Conservation (phyloP, 2,113 vertebrate species). For the Aspiorhynchus laticeps region DNA sequence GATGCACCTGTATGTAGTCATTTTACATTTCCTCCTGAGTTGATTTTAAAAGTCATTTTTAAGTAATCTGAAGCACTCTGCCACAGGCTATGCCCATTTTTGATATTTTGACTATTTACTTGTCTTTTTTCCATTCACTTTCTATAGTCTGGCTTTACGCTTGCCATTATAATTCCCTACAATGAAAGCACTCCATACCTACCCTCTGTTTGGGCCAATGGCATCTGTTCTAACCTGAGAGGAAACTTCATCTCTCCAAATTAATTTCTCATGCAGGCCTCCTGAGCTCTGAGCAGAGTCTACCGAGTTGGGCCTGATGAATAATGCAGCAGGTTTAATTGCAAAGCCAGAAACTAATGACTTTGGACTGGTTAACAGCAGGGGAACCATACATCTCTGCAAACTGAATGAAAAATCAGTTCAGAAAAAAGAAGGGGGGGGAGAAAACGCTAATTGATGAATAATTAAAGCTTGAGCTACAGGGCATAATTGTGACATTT, state of each 20-base stretch:
- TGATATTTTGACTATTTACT: too few species aligned
- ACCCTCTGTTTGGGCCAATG: constrained; percentile 60
- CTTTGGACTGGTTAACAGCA: constrained; percentile 86
- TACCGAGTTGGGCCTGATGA: constrained; percentile 77
- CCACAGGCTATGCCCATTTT: background rate
- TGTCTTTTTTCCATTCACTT: background rate
- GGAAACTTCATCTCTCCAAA: constrained; percentile 77
- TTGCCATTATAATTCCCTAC: constrained; percentile 19
- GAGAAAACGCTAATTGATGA: constrained; percentile 83
- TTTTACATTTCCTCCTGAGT: background rate
- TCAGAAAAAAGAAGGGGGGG: constrained; percentile 65
- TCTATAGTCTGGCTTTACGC: constrained; percentile 20
- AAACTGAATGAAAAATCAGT: constrained; percentile 84
- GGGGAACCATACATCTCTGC: constrained; percentile 82
- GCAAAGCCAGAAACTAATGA: constrained; percentile 86
- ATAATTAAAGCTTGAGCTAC: constrained; percentile 81
- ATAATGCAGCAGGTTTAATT: constrained; percentile 86
- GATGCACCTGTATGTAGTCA: background rate
- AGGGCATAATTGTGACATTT: constrained; percentile 84
- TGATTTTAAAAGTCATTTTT: background rate
- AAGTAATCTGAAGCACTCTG: background rate
- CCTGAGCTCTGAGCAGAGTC: constrained; percentile 73
- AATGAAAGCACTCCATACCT: constrained; percentile 49
- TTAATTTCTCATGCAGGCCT: constrained; percentile 80
- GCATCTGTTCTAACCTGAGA: constrained; percentile 74